phyloP scores from a whole-genome alignment of 1,140 invertebrate genomes.

The Yoshiicerus persimilis region DNA sequence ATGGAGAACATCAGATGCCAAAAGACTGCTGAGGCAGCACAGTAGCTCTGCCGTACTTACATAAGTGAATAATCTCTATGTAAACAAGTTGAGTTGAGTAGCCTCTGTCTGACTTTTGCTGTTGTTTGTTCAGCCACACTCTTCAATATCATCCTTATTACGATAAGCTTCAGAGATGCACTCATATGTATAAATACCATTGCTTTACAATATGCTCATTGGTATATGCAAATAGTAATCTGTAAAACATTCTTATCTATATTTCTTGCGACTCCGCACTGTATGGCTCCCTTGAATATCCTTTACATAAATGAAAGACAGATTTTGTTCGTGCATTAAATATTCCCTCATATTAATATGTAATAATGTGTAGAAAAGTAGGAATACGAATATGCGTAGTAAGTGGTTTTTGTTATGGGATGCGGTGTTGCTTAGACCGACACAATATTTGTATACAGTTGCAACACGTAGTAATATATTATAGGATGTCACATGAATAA shows the following conservation, averaged over 20 bases:
- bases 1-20: conserved; percentile 5
- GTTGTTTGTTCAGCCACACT: not conserved
- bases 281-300: too few species aligned
- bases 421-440: not conserved
- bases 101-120: not conserved
- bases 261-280: too few species aligned
- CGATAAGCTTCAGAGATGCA: not conserved
- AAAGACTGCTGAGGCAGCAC: not conserved
- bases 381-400: too few species aligned
- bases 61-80: not conserved
- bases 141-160: not conserved
- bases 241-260: too few species aligned
- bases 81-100: conserved; percentile 17
- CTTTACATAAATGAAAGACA: too few species aligned
- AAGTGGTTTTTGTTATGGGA: too few species aligned
- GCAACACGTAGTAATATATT: not conserved
- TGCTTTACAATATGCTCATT: not conserved
- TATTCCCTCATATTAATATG: too few species aligned
- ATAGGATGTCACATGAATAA: not conserved
- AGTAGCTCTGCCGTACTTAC: not conserved
- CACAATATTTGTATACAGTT: not conserved
- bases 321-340: too few species aligned
- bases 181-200: too few species aligned
- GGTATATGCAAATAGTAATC: too few species aligned
- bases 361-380: too few species aligned